Evolutionary conservation across 2,888 invertebrate genomes (phyloP).

Genomic region (Ormyrus pomaceus): DNA sequence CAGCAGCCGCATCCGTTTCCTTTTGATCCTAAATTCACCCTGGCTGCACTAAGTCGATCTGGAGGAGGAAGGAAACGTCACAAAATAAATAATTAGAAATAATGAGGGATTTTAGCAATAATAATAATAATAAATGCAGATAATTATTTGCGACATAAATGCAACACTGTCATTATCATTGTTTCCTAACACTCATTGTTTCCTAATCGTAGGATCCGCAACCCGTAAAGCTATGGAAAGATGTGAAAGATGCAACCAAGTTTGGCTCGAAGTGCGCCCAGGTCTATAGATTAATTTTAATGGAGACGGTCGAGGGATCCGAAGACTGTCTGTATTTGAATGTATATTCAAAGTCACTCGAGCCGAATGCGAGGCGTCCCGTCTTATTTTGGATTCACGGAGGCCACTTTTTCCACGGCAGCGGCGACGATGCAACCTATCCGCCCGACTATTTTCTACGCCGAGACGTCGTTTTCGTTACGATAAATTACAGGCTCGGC

Average conservation of each 20-base stretch:
- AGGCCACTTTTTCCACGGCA: conserved; percentile 61
- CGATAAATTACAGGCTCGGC: conserved; percentile 67
- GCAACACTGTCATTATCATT: no score
- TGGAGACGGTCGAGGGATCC: conserved; percentile 33
- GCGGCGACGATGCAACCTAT: conserved; percentile 61
- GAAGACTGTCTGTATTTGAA: conserved; percentile 64
- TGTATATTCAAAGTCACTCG: conserved; percentile 59
- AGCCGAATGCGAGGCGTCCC: conserved; percentile 34
- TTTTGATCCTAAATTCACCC: no score
- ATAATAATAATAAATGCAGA: no score
- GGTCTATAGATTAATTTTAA: background rate
- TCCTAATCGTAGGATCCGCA: conserved; percentile 58
- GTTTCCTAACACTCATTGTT: background rate
- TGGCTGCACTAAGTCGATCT: no score
- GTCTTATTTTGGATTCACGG: conserved; percentile 66
- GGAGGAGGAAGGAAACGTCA: no score
- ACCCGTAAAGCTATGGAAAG: conserved; percentile 58
- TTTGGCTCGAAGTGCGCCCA: conserved; percentile 59
- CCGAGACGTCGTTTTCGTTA: conserved; percentile 67
- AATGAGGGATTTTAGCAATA: no score
- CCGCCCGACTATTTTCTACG: conserved; percentile 68
- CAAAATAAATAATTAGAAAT: no score
- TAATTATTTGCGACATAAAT: no score
- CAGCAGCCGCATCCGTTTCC: no score
- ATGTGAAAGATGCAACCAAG: conserved; percentile 63